A percentile compares a stretch with the other conserved stretches of the same genome.
Evolutionary conservation across 2,888 invertebrate genomes (phyloP).

Genomic region (Eristalinus aeneus): DNA sequence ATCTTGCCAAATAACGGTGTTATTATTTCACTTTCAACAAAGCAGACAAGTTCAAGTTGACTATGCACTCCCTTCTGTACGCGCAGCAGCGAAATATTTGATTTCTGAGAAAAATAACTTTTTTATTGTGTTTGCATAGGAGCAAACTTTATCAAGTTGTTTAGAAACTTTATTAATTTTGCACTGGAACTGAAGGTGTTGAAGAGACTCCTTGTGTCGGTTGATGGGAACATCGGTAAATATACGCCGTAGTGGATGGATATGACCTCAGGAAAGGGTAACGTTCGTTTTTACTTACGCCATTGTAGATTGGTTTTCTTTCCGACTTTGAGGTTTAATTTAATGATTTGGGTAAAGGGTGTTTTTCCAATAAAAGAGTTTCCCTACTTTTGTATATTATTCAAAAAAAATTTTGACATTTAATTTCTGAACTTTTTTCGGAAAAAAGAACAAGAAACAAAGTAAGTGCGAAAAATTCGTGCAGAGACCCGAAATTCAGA

Average conservation of each 20-base stretch:
- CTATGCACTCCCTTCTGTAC: not conserved
- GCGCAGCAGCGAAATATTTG: conserved; percentile 24
- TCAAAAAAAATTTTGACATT: no score
- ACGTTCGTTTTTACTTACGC: no score
- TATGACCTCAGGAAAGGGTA: no score
- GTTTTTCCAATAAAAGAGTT: no score
- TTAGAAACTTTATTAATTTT: conserved; percentile 45
- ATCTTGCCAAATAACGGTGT: conserved; percentile 20
- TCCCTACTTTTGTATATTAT: no score
- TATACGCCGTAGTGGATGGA: not conserved
- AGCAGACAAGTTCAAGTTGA: not conserved
- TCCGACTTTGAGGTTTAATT: no score
- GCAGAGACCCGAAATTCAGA: not conserved
- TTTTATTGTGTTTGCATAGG: conserved; percentile 21
- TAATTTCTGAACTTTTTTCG: no score
- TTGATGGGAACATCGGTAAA: not conserved
- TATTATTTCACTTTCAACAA: conserved; percentile 26
- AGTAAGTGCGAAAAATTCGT: no score
- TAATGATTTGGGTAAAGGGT: no score
- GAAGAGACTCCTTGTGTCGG: not conserved
- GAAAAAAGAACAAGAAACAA: no score
- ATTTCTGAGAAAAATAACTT: conserved; percentile 24
- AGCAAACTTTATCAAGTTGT: conserved; percentile 14
- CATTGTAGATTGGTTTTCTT: no score
- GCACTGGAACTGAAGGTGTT: not conserved